Evolutionary conservation across 2,797 vertebrate genomes (phyloP).

Genomic region (Lithobates sylvaticus): DNA sequence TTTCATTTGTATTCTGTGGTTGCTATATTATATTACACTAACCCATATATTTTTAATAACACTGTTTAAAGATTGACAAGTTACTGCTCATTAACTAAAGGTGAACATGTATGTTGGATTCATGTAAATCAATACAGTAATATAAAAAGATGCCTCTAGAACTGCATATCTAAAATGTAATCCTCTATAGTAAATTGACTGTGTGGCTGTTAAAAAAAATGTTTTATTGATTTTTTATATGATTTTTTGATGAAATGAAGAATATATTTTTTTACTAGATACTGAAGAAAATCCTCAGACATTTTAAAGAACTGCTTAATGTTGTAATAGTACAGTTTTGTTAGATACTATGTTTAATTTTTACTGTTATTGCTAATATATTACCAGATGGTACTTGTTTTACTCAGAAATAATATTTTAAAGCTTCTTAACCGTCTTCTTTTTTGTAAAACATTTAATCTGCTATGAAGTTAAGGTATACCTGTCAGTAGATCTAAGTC

Average conservation of each 20-base stretch:
- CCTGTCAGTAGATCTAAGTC: too few relatives aligned
- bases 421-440: too few relatives aligned
- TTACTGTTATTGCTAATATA: not conserved
- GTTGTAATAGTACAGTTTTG: not conserved
- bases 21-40: not conserved
- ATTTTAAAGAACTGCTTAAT: not conserved
- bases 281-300: not conserved
- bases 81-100: conserved; percentile 9
- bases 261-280: not conserved
- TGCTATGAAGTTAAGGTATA: too few relatives aligned
- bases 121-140: conserved; percentile 29
- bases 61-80: not conserved
- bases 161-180: conserved; percentile 1
- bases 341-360: not conserved
- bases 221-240: too few relatives aligned
- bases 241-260: conserved; percentile 17
- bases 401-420: too few relatives aligned
- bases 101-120: not conserved
- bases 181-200: not conserved
- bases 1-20: not conserved
- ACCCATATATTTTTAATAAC: conserved; percentile 5
- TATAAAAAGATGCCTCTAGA: not conserved
- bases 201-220: not conserved
- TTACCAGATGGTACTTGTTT: not conserved
- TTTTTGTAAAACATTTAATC: too few relatives aligned